Base-by-base conservation (phyloP, 2,797 vertebrate genomes). In the Sphenopsis melanotis region DNA sequence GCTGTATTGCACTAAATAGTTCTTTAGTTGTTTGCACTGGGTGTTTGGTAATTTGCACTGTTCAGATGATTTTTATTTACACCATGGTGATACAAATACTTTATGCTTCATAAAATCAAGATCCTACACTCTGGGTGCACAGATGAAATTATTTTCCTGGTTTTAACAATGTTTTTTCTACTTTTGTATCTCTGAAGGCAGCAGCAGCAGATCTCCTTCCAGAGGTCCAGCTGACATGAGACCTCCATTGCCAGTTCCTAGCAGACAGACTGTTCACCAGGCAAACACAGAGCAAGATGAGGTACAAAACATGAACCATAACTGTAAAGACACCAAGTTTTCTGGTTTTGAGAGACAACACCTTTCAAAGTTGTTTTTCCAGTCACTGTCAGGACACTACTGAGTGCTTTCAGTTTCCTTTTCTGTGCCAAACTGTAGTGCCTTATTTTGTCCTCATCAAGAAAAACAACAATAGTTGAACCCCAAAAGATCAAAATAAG, bases 141-240 rank as follows among this genome's bases (percentile, higher is more conserved):
- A 89, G 32, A 24, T 30, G 7, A 68, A 89, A 50, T 60, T 6
- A n/a, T 69, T 74, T 55, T 74, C 68, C 50, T 42, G 30, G 11
- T 50, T 93, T 92, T 65, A 68, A 83, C 5, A 12, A 30, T 91
- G 52, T 52, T 88, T 83, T 83, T 69, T 74, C 69, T 89, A n/a
- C 59, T 64, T 64, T 50, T 81, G 2, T 27, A 15, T 36, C 66
- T 92, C 90, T 64, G 49, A 94, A 98, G 97, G 97, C 44, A 80
- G 79, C 29, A 81, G 83, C 74, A 97, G 95, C 76, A 97, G 98
- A 88, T 96, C 92, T 9, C 97, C 96, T 68, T 93, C 98, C 15
- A 98, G 98, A 95, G 71, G 55, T 6, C 6, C 80, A 60, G 70
- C 84, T 8, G 98, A 98, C n/a, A 9, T 74, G 50, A 97, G 97